Percentiles rank a stretch among this genome's conserved stretches.
Conservation (phyloP, 2,113 vertebrate species). For the Stercorarius parasiticus region DNA sequence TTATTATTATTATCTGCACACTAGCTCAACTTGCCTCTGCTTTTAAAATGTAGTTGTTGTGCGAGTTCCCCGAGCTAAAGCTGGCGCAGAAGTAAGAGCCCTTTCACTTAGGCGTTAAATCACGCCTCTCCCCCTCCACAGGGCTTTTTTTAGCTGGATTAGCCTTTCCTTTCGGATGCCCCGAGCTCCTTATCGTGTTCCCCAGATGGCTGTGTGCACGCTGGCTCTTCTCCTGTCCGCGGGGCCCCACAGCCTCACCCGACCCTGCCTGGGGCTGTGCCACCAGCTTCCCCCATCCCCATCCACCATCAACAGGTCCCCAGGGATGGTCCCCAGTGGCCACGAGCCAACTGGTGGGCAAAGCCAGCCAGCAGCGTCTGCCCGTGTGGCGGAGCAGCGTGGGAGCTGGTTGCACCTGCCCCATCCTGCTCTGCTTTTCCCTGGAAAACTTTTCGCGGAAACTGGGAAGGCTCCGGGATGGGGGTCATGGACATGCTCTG, state of each 20-base stretch:
- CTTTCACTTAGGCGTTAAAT: background rate
- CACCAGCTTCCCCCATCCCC: background rate
- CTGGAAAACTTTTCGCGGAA: too few species aligned
- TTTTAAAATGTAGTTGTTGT: background rate
- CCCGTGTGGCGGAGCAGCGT: accelerated
- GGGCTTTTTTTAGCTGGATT: slow-evolving; percentile 11
- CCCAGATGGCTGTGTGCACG: background rate
- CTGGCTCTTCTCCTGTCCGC: background rate
- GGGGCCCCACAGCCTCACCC: background rate
- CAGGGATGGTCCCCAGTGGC: background rate
- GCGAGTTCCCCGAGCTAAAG: background rate
- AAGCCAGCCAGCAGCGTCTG: background rate
- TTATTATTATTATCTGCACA: too few species aligned
- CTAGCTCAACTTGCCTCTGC: background rate
- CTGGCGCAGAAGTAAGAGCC: background rate
- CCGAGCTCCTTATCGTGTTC: background rate
- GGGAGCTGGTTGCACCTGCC: background rate
- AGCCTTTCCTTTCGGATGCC: background rate
- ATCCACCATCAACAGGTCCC: background rate
- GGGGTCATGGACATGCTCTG: accelerated
- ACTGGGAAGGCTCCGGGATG: background rate
- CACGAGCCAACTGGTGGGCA: background rate
- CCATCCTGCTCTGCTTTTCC: background rate
- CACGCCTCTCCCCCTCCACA: background rate
- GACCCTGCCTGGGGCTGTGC: background rate